Evolutionary conservation across 2,113 vertebrate species (phyloP).

Genomic region (Rhabdomys dilectus): DNA sequence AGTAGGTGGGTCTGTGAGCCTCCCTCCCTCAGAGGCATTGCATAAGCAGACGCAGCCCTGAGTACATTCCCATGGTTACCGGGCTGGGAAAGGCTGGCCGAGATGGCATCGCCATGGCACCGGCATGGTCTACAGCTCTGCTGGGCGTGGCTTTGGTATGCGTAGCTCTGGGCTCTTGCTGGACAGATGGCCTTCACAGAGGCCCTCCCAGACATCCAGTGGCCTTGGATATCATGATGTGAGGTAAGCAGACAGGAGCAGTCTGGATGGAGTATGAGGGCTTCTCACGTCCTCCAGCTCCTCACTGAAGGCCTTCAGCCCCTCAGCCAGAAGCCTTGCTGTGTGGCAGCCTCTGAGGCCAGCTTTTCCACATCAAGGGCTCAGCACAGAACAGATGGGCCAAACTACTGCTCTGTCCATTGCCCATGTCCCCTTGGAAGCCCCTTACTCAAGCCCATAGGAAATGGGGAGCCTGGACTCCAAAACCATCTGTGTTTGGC

Average conservation of each 20-base stretch:
- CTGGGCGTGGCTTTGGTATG: neutral
- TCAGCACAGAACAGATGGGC: neutral
- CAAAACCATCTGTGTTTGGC: neutral
- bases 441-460: neutral
- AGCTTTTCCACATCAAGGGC: too few relatives aligned
- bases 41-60: conserved; percentile 33
- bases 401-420: too few relatives aligned
- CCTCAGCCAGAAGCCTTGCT: neutral
- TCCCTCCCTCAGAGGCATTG: neutral
- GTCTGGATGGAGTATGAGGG: neutral
- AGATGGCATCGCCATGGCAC: conserved; percentile 68
- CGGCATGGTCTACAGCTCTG: neutral
- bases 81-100: conserved; percentile 49
- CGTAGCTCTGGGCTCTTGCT: neutral
- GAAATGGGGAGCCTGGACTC: neutral
- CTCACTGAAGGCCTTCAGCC: neutral
- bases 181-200: neutral
- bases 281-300: neutral
- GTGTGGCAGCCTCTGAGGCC: too few relatives aligned
- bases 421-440: neutral
- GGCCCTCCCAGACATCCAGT: neutral
- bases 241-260: neutral
- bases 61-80: conserved; percentile 72
- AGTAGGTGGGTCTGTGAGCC: neutral
- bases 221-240: neutral